Base-by-base conservation (phyloP, 2,797 vertebrate species). In the Spheniscus humboldti region DNA sequence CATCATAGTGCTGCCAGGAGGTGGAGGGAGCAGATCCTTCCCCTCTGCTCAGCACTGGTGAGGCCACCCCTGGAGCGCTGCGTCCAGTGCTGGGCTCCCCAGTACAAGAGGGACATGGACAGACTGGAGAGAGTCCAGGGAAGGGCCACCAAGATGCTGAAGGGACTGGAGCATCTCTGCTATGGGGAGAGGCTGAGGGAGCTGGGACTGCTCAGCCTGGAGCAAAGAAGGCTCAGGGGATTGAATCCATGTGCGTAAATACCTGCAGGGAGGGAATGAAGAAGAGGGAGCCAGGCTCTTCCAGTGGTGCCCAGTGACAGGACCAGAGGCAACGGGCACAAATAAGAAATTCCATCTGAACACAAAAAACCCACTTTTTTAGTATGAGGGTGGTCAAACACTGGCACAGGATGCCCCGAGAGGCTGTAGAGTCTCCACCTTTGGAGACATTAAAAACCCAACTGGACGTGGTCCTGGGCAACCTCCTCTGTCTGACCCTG, bases 181-280 rank as follows among this genome's bases (percentile, higher is more conserved):
- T 8, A 0, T 3, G 18, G 11, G 68, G 57, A 63, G 14, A 22
- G 33, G 56, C 47, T 17, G 67, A 6, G 31, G 48, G 67, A n/a
- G 17, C 56, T 31, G 71, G 30, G 71, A 4, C 56, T 4, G 72
- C 62, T 79, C 39, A 9, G 39, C 52, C 63, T 16, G 67, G 67
- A 53, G 56, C 37, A 20, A 47, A 18, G 67, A 1, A 4, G 79
- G 67, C 24, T 35, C 37, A 20, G 52, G 31, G 50, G 27, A 15
- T 2, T 3, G 41, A 13, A 17, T 16, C 56, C 47, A 1, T 10
- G 33, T 0, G 11, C 25, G 1, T 5, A 10, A 30, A 43, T 4
- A 2, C 56, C 57, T 7, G 48, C 33, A 13, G 20, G 79, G 37
- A 53, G 52, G 22, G 50, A 41, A 41, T 4, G 8, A 11, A 10